Percentiles rank a stretch among this genome's conserved stretches.
These are phyloP conservation scores for Bostrychus sinensis DNA, from an alignment of 2,113 vertebrate genomes.

Conservation along the genomic window DNA sequence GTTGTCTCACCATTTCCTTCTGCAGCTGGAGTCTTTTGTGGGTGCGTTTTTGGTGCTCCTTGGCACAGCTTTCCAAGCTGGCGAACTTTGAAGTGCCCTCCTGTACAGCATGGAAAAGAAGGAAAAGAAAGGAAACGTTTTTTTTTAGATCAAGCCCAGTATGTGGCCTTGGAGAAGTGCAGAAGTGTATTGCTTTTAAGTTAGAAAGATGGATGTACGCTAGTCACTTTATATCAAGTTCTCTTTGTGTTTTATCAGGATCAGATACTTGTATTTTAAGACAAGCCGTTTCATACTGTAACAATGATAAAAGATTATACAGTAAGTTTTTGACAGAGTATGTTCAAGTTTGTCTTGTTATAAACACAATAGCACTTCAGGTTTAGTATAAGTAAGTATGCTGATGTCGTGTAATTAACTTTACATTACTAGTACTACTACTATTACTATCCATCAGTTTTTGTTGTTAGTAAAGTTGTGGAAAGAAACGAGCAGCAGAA, in stretches of 20 bases:
- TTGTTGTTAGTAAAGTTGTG: neutral
- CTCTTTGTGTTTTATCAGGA: neutral
- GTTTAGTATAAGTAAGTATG: no score
- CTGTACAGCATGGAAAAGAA: constrained; percentile 67
- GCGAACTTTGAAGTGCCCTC: constrained; percentile 97
- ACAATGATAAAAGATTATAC: no score
- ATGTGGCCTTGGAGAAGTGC: neutral
- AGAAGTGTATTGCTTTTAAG: neutral
- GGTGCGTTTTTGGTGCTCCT: constrained; percentile 93
- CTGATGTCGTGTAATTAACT: no score
- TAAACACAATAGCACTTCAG: no score
- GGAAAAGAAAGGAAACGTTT: constrained; percentile 6
- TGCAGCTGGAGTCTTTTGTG: constrained; percentile 91
- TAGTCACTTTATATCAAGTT: neutral
- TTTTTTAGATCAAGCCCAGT: constrained; percentile 5
- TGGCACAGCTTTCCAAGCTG: constrained; percentile 89
- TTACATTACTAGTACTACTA: no score
- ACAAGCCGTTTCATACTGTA: no score
- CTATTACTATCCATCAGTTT: no score
- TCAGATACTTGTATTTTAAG: no score
- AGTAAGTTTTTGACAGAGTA: no score
- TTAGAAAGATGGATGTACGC: neutral
- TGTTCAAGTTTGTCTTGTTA: neutral
- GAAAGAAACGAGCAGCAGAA: neutral
- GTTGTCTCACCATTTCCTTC: constrained; percentile 87